Conservation (phyloP, 1,140 invertebrate genomes). For the Drosophila bocqueti region DNA sequence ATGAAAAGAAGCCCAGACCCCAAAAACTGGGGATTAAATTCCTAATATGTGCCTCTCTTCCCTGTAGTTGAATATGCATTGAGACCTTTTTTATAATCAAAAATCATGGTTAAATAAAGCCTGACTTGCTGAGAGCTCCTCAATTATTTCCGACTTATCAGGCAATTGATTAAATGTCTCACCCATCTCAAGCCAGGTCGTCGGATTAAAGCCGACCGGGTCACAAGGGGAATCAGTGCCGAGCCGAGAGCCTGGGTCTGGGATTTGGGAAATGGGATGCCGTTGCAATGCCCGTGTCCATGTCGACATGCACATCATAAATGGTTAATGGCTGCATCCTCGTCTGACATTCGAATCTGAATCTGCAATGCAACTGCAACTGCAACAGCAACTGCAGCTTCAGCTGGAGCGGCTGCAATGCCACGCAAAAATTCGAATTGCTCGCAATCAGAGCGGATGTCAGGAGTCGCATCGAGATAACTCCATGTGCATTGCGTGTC, state of each 20-base stretch:
- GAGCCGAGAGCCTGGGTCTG: background rate
- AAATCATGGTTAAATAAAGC: constrained; percentile 7
- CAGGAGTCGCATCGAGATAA: constrained; percentile 46
- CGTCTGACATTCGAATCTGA: constrained; percentile 7
- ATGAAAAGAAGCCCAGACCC: constrained; percentile 9
- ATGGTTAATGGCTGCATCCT: constrained; percentile 66
- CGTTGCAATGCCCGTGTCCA: constrained; percentile 34
- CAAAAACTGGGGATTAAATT: constrained; percentile 25
- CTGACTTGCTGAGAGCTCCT: constrained; percentile 21
- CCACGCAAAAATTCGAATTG: constrained; percentile 45
- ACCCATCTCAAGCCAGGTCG: constrained; percentile 31
- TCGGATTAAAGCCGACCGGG: constrained; percentile 50
- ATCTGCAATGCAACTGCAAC: constrained; percentile 20
- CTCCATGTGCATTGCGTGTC: constrained; percentile 68
- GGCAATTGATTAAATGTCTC: constrained; percentile 60
- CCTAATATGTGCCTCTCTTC: background rate
- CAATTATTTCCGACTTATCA: constrained; percentile 41
- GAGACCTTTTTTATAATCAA: background rate
- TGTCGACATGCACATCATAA: constrained; percentile 69
- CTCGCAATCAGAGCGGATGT: constrained; percentile 67
- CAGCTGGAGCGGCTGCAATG: constrained; percentile 12
- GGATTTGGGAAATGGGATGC: constrained; percentile 5
- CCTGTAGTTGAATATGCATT: background rate
- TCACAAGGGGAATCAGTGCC: constrained; percentile 48
- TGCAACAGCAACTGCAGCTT: constrained; percentile 1